Conservation (phyloP, 2,113 vertebrate species). For the Lamprotornis superbus region DNA sequence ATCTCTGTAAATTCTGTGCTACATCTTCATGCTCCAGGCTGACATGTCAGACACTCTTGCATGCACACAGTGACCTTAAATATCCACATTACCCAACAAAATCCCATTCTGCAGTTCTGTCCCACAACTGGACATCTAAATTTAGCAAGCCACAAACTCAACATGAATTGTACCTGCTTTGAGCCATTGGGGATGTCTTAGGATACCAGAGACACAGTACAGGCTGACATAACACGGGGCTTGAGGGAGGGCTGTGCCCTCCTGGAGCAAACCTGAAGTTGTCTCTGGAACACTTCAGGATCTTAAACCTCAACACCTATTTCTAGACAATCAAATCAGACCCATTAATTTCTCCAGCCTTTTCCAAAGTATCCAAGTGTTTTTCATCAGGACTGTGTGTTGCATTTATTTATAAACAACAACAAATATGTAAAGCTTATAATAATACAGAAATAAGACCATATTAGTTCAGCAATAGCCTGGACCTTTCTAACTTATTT, state of each 20-base stretch:
- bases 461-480: conserved; percentile 12
- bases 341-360: not conserved
- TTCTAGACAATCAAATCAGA: not conserved
- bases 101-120: not conserved
- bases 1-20: not conserved
- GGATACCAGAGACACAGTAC: accelerated
- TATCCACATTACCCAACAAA: not conserved
- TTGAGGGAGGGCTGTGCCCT: not conserved
- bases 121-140: not conserved
- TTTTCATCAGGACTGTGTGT: not conserved
- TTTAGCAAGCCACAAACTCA: not conserved
- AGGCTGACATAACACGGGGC: accelerated
- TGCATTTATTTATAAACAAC: not conserved
- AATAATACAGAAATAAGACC: conserved; percentile 28
- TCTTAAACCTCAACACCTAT: not conserved
- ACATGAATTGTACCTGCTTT: not conserved
- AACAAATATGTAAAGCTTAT: conserved; percentile 1
- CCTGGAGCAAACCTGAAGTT: not conserved
- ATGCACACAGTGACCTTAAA: not conserved
- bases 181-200: not conserved
- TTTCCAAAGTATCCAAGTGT: not conserved
- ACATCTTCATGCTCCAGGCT: not conserved
- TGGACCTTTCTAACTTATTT: conserved; percentile 34
- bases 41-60: accelerated
- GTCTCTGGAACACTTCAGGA: not conserved